These are phyloP conservation scores for Phania funesta DNA, from an alignment of 2,888 invertebrate species.

Conservation along the genomic window DNA sequence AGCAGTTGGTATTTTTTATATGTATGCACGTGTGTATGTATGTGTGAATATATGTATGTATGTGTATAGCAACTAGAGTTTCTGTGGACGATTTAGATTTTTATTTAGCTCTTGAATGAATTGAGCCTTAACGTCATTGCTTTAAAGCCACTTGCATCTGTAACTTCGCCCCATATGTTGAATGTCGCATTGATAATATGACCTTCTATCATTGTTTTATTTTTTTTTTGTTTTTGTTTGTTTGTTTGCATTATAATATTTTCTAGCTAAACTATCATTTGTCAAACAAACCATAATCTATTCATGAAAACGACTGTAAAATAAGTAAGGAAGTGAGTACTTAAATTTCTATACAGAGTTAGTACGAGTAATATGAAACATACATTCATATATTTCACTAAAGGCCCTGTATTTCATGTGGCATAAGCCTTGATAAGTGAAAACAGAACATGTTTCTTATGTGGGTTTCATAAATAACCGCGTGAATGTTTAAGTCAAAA, in stretches of 20 bases:
- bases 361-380: neutral
- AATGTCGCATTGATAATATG: conserved; percentile 18
- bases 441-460: neutral
- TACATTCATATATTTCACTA: neutral
- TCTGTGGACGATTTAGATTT: neutral
- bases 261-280: conserved; percentile 45
- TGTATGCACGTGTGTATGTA: neutral
- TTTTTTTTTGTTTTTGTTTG: neutral
- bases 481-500: too few relatives aligned
- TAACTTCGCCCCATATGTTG: conserved; percentile 40
- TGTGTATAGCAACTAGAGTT: neutral
- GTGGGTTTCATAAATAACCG: too few relatives aligned
- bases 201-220: neutral
- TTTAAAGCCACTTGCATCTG: conserved; percentile 43
- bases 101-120: conserved; percentile 2
- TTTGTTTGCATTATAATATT: conserved; percentile 12
- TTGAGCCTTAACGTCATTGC: conserved; percentile 21
- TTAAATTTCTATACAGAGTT: neutral
- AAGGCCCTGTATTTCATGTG: neutral
- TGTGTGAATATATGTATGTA: neutral
- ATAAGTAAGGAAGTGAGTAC: neutral
- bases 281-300: conserved; percentile 53
- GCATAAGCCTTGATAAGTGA: neutral
- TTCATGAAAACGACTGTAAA: conserved; percentile 10
- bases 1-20: neutral